phyloP scores from a whole-genome alignment of 2,113 vertebrate species.

The Nanorana parkeri region DNA sequence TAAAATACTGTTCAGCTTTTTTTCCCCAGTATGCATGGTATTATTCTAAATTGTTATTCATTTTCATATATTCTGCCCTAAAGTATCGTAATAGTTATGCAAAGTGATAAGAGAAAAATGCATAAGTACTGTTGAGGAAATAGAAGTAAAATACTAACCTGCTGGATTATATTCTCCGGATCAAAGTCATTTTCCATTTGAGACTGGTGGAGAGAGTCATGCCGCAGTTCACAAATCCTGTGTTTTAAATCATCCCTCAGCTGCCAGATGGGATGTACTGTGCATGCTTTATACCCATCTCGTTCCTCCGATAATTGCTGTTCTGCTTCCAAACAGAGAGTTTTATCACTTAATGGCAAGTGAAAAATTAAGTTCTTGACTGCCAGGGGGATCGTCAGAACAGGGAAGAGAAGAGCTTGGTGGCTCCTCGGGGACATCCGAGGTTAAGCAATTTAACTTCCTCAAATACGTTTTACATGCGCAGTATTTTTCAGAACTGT shows the following conservation, averaged over 20 bases:
- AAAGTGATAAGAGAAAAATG: slow-evolving; percentile 11
- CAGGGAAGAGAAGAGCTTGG: slow-evolving; percentile 8
- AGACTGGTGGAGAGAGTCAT: slow-evolving; percentile 52
- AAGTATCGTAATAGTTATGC: background rate
- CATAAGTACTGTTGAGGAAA: slow-evolving; percentile 46
- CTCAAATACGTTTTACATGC: slow-evolving; percentile 16
- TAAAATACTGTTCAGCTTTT: too few species aligned
- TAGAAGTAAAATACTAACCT: slow-evolving; percentile 74
- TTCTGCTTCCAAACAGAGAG: slow-evolving; percentile 71
- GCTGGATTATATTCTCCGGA: slow-evolving; percentile 71
- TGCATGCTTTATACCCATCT: slow-evolving; percentile 69
- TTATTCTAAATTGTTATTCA: background rate
- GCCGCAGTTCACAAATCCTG: slow-evolving; percentile 68
- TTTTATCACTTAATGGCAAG: slow-evolving; percentile 43
- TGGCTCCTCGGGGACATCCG: slow-evolving; percentile 17
- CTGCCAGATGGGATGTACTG: slow-evolving; percentile 80
- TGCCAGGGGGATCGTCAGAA: slow-evolving; percentile 3
- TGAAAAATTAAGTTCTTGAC: slow-evolving; percentile 40
- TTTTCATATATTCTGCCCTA: background rate
- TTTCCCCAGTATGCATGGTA: background rate
- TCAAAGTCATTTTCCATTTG: slow-evolving; percentile 59
- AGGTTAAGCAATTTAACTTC: slow-evolving; percentile 33
- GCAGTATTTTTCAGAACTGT: background rate
- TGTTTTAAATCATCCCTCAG: slow-evolving; percentile 79
- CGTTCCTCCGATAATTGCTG: slow-evolving; percentile 73